Percentiles rank a stretch among this genome's conserved stretches.
These are phyloP conservation scores for Pemphredon lugubris DNA, from an alignment of 2,888 invertebrate species.

Conservation along the genomic window DNA sequence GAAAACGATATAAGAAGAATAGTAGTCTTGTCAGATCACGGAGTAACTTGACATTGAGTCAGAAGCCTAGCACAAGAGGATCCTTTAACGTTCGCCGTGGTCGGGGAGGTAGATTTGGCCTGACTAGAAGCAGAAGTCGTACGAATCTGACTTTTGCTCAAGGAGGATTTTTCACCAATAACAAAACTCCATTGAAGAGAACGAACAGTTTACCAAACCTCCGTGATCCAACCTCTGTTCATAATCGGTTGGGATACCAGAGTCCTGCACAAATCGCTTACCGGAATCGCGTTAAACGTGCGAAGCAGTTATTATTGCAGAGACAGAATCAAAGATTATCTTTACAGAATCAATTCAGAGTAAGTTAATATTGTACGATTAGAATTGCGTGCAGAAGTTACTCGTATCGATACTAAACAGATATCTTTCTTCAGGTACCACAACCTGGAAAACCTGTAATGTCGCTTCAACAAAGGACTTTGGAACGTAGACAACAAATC, in stretches of 20 bases:
- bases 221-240: conserved; percentile 77
- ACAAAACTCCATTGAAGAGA: conserved; percentile 69
- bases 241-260: conserved; percentile 78
- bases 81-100: conserved; percentile 65
- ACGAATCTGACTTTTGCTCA: conserved; percentile 68
- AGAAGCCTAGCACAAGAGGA: conserved; percentile 64
- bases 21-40: conserved; percentile 67
- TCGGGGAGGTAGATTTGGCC: conserved; percentile 65
- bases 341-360: conserved; percentile 73
- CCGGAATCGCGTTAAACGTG: conserved; percentile 77
- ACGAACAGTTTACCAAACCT: conserved; percentile 77
- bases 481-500: conserved; percentile 73
- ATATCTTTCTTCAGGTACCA: conserved; percentile 58
- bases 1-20: conserved; percentile 71
- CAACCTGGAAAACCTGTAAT: conserved; percentile 69
- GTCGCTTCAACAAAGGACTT: conserved; percentile 69
- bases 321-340: conserved; percentile 73
- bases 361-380: conserved; percentile 49
- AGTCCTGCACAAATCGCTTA: conserved; percentile 78
- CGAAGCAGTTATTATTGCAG: conserved; percentile 76
- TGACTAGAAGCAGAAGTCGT: conserved; percentile 75
- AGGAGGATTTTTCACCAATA: conserved; percentile 68
- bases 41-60: conserved; percentile 70
- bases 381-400: no score
- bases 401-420: not conserved